These are phyloP conservation scores for Oceanites oceanicus DNA, from an alignment of 2,113 vertebrate species.

Conservation along the genomic window DNA sequence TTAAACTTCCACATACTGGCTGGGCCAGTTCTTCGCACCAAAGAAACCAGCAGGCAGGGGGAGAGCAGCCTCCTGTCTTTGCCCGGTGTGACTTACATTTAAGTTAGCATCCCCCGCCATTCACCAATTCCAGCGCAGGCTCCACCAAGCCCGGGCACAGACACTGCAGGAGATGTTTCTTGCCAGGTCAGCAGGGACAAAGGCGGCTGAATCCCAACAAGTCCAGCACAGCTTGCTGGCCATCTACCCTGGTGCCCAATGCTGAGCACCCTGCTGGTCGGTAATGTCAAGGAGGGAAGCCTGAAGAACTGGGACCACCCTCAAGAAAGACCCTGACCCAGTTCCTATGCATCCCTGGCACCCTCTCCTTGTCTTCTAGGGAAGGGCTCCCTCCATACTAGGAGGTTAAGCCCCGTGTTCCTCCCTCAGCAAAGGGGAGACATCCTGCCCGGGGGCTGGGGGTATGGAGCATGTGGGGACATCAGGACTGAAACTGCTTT, in stretches of 20 bases:
- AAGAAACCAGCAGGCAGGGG: background rate
- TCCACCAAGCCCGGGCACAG: background rate
- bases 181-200: background rate
- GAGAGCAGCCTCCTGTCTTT: background rate
- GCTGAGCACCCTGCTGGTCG: background rate
- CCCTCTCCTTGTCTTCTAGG: background rate
- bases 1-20: background rate
- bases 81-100: rapidly evolving
- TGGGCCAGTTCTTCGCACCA: background rate
- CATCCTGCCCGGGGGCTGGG: background rate
- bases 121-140: background rate
- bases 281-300: background rate
- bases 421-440: background rate
- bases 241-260: background rate
- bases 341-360: background rate
- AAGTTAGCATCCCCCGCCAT: background rate
- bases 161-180: background rate
- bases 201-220: background rate
- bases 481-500: background rate
- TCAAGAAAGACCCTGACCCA: background rate
- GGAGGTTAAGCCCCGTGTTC: background rate
- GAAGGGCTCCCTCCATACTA: rapidly evolving
- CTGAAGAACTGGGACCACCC: background rate
- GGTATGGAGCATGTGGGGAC: background rate
- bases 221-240: background rate